phyloP scores from a whole-genome alignment of 2,113 vertebrate species.

The Rhagologus leucostigma region DNA sequence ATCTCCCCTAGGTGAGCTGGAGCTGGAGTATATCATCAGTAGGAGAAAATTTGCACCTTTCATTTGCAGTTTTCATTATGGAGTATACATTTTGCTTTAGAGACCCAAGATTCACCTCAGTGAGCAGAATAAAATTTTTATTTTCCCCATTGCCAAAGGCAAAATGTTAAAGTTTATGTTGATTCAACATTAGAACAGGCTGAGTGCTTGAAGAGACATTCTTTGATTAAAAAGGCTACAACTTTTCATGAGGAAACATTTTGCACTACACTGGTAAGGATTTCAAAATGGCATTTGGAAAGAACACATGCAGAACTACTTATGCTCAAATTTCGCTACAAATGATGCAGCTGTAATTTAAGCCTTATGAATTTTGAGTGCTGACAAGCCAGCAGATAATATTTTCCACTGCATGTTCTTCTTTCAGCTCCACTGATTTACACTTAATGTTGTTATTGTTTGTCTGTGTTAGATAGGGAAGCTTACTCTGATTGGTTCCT shows the following conservation, averaged over 20 bases:
- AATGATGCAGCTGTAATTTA: neutral
- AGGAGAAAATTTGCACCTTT: neutral
- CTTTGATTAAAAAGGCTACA: neutral
- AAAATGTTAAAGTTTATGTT: neutral
- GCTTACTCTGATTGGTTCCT: neutral
- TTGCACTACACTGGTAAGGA: neutral
- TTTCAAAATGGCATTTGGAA: neutral
- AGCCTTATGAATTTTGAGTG: neutral
- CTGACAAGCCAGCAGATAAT: neutral
- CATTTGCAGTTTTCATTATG: neutral
- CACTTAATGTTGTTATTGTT: neutral
- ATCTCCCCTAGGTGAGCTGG: neutral
- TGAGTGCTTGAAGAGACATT: neutral
- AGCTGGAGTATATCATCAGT: neutral
- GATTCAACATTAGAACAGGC: neutral
- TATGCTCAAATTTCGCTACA: neutral
- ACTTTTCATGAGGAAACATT: neutral
- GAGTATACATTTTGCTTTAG: neutral
- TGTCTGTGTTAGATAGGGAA: neutral
- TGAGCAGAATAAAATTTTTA: conserved; percentile 3
- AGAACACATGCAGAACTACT: neutral
- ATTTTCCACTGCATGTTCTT: neutral
- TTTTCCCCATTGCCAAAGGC: neutral
- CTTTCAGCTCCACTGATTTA: neutral
- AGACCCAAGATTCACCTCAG: neutral